Percentiles rank a stretch among this genome's conserved stretches.
These are phyloP conservation scores for Nasonia vitripennis DNA, from an alignment of 1,140 invertebrate species.

Conservation along the genomic window DNA sequence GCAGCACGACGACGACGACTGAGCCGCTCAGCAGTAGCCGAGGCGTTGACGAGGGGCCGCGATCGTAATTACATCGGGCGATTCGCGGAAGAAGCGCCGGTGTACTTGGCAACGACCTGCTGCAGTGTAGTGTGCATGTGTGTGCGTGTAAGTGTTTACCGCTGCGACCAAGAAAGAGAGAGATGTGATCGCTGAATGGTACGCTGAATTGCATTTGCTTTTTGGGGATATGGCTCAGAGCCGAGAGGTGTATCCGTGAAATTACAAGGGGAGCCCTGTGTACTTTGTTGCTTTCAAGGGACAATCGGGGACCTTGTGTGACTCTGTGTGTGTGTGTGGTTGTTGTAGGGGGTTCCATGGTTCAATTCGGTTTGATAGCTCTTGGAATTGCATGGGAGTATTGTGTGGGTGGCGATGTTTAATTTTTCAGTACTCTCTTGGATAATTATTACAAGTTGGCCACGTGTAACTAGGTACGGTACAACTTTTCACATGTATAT, in stretches of 20 bases:
- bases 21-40: background rate
- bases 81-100: constrained; percentile 24
- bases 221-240: background rate
- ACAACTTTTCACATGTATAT: too few relatives aligned
- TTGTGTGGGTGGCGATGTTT: too few relatives aligned
- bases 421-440: too few relatives aligned
- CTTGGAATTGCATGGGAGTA: too few relatives aligned
- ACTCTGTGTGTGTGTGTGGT: too few relatives aligned
- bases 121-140: background rate
- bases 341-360: too few relatives aligned
- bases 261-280: background rate
- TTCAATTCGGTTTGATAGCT: too few relatives aligned
- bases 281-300: background rate
- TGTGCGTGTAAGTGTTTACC: background rate
- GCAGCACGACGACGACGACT: background rate
- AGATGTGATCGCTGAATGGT: too few relatives aligned
- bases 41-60: constrained; percentile 5
- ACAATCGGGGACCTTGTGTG: too few relatives aligned
- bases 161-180: too few relatives aligned
- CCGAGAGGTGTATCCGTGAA: background rate
- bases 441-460: too few relatives aligned
- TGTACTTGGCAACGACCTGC: constrained; percentile 23
- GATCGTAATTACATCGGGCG: constrained; percentile 41
- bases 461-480: too few relatives aligned
- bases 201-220: background rate